Conservation (phyloP, 2,888 invertebrate species). For the Metacarcinus magister region DNA sequence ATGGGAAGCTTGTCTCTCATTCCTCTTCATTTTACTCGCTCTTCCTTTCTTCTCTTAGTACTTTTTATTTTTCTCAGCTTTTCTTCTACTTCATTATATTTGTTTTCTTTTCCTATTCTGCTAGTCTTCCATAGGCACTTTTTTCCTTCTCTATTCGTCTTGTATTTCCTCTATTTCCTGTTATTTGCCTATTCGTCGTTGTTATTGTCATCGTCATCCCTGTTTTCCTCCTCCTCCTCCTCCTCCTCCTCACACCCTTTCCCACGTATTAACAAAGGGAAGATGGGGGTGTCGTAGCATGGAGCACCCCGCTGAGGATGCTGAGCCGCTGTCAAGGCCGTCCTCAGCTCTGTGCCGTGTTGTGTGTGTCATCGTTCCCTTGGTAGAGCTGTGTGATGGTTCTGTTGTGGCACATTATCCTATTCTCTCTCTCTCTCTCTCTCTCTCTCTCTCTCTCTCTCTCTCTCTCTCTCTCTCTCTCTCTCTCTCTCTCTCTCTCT, state of each 20-base stretch:
- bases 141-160: not conserved
- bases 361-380: not conserved
- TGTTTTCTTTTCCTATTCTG: not conserved
- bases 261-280: not conserved
- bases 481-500: conserved; percentile 34
- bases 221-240: not conserved
- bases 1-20: not conserved
- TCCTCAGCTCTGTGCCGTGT: not conserved
- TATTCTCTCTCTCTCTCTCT: not conserved
- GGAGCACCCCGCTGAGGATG: not conserved
- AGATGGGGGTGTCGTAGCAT: not conserved
- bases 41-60: not conserved
- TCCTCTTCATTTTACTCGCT: not conserved
- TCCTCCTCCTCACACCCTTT: not conserved
- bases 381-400: not conserved
- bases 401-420: not conserved
- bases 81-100: too few species aligned
- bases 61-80: too few species aligned
- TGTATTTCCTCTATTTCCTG: not conserved
- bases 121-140: not conserved
- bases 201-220: not conserved
- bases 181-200: not conserved
- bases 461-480: conserved; percentile 22
- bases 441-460: conserved; percentile 48
- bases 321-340: not conserved